Evolutionary conservation across 2,888 invertebrate species (phyloP), one percentile per base, ranked within the genome.

Genomic region (Tetranychus truncatus): DNA sequence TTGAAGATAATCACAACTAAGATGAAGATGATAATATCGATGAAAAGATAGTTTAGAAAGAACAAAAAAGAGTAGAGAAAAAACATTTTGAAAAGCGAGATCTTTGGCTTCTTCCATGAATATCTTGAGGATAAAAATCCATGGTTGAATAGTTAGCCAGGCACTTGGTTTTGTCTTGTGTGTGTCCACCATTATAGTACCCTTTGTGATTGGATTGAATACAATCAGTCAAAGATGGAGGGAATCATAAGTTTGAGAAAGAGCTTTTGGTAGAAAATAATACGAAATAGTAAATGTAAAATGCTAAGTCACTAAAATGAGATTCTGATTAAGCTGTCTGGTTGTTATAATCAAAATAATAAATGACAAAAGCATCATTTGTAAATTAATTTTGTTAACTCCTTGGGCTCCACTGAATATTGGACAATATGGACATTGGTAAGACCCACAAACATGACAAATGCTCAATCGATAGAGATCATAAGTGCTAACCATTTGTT

Each of bases 361-460:
- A 9, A 55, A 15, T 55, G 55, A 55, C 55, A 55, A 55, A 15
- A 55, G 15, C 55, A 55, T 55, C 9, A 55, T 55, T 55, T 55
- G 11, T 15, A 55, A 15, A 15, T 55, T 55, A 3, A 55, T 55
- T 15, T 55, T 55, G 55, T 1, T 55, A 15, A 55, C 9, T 55
- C 55, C 55, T 55, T 55, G 20, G 21, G 74, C 67, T 71, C 74
- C 74, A 67, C 80, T 80, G 76, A 79, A 80, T 46, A 78, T 77
- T 74, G 90, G 88, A 83, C 93, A 93, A 84, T 93, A 93, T 0
- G 93, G 92, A 82, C 93, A 94, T 82, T 93, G 93, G 71, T 92
- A 93, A 74, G 92, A 93, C 76, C 93, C 94, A 82, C 94, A 94
- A 8, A 94, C 93, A 82, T 93, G 92, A 83, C 94, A 94, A 79